Evolutionary conservation across 2,797 vertebrate genomes (phyloP).

Genomic region (Streptopelia turtur): DNA sequence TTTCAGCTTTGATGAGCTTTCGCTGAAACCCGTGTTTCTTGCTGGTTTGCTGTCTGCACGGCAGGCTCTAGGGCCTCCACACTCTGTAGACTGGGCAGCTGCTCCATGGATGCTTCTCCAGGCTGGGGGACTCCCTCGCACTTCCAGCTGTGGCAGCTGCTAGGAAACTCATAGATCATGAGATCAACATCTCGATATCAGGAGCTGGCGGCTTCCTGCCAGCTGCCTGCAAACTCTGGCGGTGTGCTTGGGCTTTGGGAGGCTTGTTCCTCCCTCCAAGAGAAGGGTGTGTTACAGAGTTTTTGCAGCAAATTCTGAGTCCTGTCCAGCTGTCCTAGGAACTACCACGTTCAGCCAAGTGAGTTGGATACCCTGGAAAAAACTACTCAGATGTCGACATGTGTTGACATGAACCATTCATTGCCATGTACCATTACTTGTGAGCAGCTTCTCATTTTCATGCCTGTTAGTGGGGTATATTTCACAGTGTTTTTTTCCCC

Average conservation of each 20-base stretch:
- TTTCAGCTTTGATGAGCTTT: neutral
- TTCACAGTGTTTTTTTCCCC: neutral
- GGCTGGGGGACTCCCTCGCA: neutral
- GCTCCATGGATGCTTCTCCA: neutral
- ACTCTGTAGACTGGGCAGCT: rapidly evolving
- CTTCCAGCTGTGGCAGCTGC: slow-evolving; percentile 43
- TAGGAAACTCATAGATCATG: neutral
- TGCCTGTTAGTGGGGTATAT: neutral
- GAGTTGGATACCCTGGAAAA: neutral
- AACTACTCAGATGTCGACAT: neutral
- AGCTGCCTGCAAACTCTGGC: neutral
- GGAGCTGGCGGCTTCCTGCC: neutral
- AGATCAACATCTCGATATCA: slow-evolving; percentile 8
- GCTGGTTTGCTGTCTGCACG: neutral
- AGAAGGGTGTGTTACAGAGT: neutral
- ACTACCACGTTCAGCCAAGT: neutral
- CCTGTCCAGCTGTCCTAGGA: neutral
- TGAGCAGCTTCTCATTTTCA: neutral
- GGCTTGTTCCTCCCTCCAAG: neutral
- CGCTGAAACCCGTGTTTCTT: neutral
- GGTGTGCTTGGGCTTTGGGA: neutral
- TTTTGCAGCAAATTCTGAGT: neutral
- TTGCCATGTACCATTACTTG: neutral
- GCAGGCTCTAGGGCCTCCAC: neutral
- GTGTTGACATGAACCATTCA: neutral